A percentile compares a stretch with the other conserved stretches of the same genome.
Conservation (phyloP, 2,113 vertebrate species). For the Noctilio leporinus region DNA sequence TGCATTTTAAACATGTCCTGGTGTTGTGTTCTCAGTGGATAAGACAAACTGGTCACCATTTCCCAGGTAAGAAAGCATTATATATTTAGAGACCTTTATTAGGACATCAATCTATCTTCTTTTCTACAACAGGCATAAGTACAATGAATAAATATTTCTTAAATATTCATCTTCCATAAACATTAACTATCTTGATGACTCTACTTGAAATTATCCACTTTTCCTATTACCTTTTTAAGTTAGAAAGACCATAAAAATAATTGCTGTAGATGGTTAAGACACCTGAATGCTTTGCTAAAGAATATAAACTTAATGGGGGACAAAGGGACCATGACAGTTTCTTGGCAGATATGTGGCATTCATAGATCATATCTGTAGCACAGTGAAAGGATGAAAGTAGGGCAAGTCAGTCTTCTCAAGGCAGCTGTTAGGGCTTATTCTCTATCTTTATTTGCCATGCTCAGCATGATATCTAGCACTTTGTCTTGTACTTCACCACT, state of each 20-base stretch:
- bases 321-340: not conserved
- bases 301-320: not conserved
- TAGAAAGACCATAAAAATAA: not conserved
- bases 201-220: not conserved
- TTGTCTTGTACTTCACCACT: not conserved
- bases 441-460: not conserved
- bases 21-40: not conserved
- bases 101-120: not conserved
- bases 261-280: not conserved
- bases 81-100: not conserved
- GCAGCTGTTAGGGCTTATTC: not conserved
- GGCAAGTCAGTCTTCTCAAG: not conserved
- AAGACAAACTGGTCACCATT: not conserved
- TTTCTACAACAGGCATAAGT: not conserved
- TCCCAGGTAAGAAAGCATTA: not conserved
- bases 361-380: not conserved
- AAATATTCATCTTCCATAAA: not conserved
- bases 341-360: not conserved
- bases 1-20: not conserved
- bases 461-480: not conserved
- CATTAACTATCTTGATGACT: not conserved
- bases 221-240: not conserved
- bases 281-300: not conserved
- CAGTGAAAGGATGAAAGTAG: not conserved
- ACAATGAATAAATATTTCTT: not conserved